Conservation (phyloP, 2,888 invertebrate genomes). For the Bombylius discolor region DNA sequence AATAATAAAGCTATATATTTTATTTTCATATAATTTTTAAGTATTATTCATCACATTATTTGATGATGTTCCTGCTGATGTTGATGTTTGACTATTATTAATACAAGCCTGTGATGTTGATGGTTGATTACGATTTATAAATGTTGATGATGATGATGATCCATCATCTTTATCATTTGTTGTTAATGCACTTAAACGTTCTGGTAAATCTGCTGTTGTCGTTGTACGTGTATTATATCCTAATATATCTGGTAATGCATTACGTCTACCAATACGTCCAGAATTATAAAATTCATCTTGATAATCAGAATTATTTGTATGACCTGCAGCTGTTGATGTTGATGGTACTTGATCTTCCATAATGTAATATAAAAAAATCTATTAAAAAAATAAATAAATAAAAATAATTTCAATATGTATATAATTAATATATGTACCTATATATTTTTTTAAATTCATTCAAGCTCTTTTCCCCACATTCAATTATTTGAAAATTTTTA, state of each 20-base stretch:
- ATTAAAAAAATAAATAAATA: too few relatives aligned
- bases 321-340: not conserved
- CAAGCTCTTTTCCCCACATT: too few relatives aligned
- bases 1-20: too few relatives aligned
- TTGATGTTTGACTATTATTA: not conserved
- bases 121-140: slow-evolving; percentile 3
- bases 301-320: not conserved
- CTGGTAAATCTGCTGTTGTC: slow-evolving; percentile 59
- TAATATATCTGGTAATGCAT: slow-evolving; percentile 75
- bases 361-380: not conserved
- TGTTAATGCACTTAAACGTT: slow-evolving; percentile 55
- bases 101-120: slow-evolving; percentile 8
- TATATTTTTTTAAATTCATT: too few relatives aligned
- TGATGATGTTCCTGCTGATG: not conserved
- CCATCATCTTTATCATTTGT: slow-evolving; percentile 36
- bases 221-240: slow-evolving; percentile 58
- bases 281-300: slow-evolving; percentile 69
- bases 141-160: not conserved
- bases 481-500: too few relatives aligned
- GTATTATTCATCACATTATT: not conserved
- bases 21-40: not conserved
- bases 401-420: too few relatives aligned
- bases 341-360: not conserved
- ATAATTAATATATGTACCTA: too few relatives aligned
- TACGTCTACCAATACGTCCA: slow-evolving; percentile 74